These are phyloP conservation scores for Ahaetulla prasina DNA, from an alignment of 2,113 vertebrate species.

Conservation along the genomic window DNA sequence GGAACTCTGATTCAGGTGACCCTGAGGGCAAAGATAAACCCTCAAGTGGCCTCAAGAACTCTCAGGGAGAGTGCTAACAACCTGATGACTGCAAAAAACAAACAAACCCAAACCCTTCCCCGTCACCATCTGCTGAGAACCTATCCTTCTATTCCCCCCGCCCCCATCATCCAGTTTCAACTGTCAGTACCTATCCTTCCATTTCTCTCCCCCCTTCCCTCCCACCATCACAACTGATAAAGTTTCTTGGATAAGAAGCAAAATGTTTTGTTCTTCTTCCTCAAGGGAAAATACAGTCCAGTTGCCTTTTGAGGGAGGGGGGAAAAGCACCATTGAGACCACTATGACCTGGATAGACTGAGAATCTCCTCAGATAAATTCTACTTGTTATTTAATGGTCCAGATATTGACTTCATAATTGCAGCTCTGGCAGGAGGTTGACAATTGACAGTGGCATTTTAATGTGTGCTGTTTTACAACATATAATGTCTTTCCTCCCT, in stretches of 20 bases:
- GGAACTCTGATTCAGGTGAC: too few species aligned
- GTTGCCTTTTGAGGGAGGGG: neutral
- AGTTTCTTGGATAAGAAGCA: neutral
- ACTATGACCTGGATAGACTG: neutral
- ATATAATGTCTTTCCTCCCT: neutral
- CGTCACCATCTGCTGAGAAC: too few species aligned
- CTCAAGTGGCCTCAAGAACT: neutral
- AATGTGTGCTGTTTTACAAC: neutral
- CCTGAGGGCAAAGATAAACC: neutral
- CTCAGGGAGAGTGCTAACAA: neutral
- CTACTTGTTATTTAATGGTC: neutral
- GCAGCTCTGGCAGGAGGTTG: neutral
- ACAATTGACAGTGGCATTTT: slow-evolving; percentile 1
- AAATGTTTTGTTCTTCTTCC: neutral
- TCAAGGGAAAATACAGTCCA: neutral
- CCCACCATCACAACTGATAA: neutral
- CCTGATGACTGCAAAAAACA: neutral
- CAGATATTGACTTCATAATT: neutral
- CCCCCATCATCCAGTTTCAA: neutral
- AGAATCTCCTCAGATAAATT: neutral
- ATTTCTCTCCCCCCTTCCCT: neutral
- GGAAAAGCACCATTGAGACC: neutral
- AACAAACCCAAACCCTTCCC: neutral
- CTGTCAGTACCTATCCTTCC: neutral
- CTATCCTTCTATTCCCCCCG: too few species aligned